A percentile compares a stretch with the other conserved stretches of the same genome.
These are phyloP conservation scores for Sitodiplosis mosellana DNA, from an alignment of 1,140 invertebrate genomes.

Conservation along the genomic window DNA sequence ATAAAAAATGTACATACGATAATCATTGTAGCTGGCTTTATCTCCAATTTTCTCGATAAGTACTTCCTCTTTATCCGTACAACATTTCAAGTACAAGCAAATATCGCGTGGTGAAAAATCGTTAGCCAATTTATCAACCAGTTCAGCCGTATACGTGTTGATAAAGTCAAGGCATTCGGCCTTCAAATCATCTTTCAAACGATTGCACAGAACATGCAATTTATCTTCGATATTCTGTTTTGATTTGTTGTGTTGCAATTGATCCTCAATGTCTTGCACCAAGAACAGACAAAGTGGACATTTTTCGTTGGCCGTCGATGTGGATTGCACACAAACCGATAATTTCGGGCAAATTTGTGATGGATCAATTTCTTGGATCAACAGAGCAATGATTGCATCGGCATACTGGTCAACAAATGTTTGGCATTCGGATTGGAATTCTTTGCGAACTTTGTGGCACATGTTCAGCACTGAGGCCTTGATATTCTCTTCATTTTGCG, in stretches of 20 bases:
- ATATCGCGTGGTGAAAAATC: constrained; percentile 61
- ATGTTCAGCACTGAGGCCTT: constrained; percentile 41
- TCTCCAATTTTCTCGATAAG: background rate
- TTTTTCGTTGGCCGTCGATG: constrained; percentile 32
- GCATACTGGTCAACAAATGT: constrained; percentile 60
- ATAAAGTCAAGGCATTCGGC: constrained; percentile 59
- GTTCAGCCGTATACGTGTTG: constrained; percentile 48
- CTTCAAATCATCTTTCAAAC: constrained; percentile 40
- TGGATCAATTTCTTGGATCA: constrained; percentile 68
- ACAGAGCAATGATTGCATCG: constrained; percentile 50
- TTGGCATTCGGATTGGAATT: constrained; percentile 44
- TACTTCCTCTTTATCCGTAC: constrained; percentile 13
- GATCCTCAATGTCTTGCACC: constrained; percentile 34
- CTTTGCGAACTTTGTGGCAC: constrained; percentile 44
- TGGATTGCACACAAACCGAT: constrained; percentile 24
- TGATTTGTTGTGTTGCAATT: constrained; percentile 19
- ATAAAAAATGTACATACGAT: background rate
- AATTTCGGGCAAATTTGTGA: constrained; percentile 30
- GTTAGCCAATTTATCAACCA: constrained; percentile 57
- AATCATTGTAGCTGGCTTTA: background rate
- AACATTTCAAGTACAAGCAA: constrained; percentile 55
- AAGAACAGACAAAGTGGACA: constrained; percentile 71
- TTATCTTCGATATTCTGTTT: constrained; percentile 36
- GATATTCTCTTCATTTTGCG: constrained; percentile 31
- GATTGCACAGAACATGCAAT: constrained; percentile 50